A percentile compares a stretch with the other conserved stretches of the same genome.
phyloP scores from a whole-genome alignment of 2,113 vertebrate genomes.

The Sialia sialis region DNA sequence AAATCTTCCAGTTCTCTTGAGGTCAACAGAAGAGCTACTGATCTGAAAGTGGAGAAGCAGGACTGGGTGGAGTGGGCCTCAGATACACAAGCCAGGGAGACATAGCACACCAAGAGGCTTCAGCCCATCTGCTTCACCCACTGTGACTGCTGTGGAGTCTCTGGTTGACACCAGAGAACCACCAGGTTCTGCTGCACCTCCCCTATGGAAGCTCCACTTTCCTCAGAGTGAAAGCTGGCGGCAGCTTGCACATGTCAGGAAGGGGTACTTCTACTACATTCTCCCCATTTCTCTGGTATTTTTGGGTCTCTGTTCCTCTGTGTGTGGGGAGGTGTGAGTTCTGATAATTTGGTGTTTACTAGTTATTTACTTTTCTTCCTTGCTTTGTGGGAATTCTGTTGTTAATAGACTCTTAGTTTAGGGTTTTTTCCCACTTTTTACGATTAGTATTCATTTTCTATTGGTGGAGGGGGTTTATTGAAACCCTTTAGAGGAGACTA shows the following conservation, averaged over 20 bases:
- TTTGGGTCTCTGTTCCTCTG: not conserved
- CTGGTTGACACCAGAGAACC: not conserved
- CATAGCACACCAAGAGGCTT: not conserved
- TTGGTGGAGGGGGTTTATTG: not conserved
- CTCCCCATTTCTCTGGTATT: not conserved
- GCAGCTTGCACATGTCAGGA: accelerated
- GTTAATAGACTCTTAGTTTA: not conserved
- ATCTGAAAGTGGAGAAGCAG: not conserved
- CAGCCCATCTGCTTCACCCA: not conserved
- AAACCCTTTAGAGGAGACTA: not conserved
- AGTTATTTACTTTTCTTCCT: not conserved
- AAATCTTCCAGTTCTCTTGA: not conserved
- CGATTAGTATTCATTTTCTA: not conserved
- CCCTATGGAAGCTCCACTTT: not conserved
- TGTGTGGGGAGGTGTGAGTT: not conserved
- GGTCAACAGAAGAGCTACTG: not conserved
- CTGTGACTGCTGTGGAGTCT: not conserved
- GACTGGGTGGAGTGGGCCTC: accelerated
- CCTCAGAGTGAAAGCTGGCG: not conserved
- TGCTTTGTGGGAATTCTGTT: not conserved
- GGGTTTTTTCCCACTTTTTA: not conserved
- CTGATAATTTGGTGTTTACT: not conserved
- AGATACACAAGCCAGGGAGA: not conserved
- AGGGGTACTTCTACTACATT: not conserved
- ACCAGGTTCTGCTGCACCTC: not conserved